Conservation (phyloP, 1,140 invertebrate species). For the Oscheius sp. region DNA sequence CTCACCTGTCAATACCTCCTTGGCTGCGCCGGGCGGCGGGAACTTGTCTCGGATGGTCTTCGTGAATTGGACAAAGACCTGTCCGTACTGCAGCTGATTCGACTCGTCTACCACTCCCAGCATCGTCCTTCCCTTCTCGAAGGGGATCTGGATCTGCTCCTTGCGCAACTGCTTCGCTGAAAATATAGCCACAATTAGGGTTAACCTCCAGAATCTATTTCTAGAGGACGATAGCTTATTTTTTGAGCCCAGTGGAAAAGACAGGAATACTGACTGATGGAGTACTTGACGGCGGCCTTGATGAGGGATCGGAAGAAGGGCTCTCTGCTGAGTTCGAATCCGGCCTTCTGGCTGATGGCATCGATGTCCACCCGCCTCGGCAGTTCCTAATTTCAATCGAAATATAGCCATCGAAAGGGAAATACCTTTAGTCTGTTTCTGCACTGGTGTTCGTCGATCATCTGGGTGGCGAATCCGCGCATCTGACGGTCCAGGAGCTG, state of each 20-base stretch:
- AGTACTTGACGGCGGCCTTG: conserved; percentile 33
- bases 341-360: conserved; percentile 34
- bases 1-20: conserved; percentile 34
- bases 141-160: conserved; percentile 52
- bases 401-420: background rate
- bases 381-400: conserved; percentile 22
- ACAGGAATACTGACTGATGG: conserved; percentile 27
- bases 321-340: conserved; percentile 48
- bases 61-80: conserved; percentile 54
- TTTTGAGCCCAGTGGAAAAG: background rate
- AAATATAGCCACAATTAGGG: too few relatives aligned
- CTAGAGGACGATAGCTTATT: background rate
- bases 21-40: background rate
- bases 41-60: conserved; percentile 21
- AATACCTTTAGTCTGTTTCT: conserved; percentile 31
- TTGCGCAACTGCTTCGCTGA: conserved; percentile 40
- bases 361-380: conserved; percentile 43
- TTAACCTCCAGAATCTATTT: background rate
- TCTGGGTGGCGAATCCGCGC: conserved; percentile 9
- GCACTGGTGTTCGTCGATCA: conserved; percentile 30
- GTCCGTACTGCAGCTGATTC: conserved; percentile 49
- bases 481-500: conserved; percentile 45
- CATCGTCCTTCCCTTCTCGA: conserved; percentile 49
- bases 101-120: conserved; percentile 57
- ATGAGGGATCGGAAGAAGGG: conserved; percentile 55